Percentiles rank a stretch among this genome's conserved stretches.
phyloP scores from a whole-genome alignment of 2,888 invertebrate species.

The Drosophila algonquin region DNA sequence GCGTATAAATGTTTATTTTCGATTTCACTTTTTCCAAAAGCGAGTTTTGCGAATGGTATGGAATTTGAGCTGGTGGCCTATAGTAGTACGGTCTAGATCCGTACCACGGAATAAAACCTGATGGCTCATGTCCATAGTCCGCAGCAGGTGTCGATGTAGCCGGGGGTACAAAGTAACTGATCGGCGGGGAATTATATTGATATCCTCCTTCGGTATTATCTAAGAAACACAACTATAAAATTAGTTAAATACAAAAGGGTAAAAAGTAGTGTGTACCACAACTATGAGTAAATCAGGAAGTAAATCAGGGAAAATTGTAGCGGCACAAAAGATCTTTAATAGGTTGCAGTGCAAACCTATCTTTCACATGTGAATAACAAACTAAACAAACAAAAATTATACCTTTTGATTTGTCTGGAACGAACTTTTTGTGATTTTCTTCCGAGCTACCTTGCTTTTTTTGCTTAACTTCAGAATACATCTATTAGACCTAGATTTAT shows the following conservation, averaged over 20 bases:
- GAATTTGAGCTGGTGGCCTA: slow-evolving; percentile 59
- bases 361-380: no score
- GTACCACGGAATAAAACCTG: slow-evolving; percentile 81
- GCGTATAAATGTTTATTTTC: slow-evolving; percentile 89
- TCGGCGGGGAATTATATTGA: slow-evolving; percentile 60
- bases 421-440: no score
- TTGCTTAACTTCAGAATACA: no score
- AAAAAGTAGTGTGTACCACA: no score
- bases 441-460: no score
- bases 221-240: background rate
- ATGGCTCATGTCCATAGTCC: slow-evolving; percentile 84
- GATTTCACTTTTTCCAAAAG: slow-evolving; percentile 88
- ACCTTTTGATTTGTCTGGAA: no score
- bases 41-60: slow-evolving; percentile 74
- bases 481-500: no score
- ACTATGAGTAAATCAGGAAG: no score
- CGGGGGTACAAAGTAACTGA: slow-evolving; percentile 68
- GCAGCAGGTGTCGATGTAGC: slow-evolving; percentile 67
- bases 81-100: slow-evolving; percentile 84
- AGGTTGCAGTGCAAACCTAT: no score
- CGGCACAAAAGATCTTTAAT: no score
- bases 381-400: no score
- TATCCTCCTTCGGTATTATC: slow-evolving; percentile 50
- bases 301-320: no score
- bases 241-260: background rate